Evolutionary conservation across 2,888 invertebrate genomes (phyloP).

Genomic region (Orgyia antiqua): DNA sequence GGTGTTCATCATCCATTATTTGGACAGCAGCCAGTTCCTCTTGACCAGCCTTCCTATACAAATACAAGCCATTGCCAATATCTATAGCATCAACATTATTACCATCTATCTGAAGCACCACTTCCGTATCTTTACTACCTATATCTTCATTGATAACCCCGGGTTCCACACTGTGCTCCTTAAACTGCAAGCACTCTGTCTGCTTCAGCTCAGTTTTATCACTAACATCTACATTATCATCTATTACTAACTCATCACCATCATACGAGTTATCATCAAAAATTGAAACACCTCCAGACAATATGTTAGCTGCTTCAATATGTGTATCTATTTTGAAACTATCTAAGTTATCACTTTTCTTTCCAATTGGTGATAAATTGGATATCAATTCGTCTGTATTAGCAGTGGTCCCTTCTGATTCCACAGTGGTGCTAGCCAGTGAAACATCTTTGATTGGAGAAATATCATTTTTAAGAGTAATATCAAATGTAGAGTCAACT

Average conservation of each 20-base stretch:
- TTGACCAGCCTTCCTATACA: conserved; percentile 62
- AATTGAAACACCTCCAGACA: conserved; percentile 70
- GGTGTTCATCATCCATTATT: conserved; percentile 56
- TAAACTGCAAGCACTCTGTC: conserved; percentile 29
- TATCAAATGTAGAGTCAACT: conserved; percentile 58
- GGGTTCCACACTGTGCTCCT: conserved; percentile 34
- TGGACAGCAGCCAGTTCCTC: conserved; percentile 69
- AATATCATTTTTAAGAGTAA: conserved; percentile 55
- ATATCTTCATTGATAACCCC: conserved; percentile 38
- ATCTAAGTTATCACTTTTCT: conserved; percentile 52
- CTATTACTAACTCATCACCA: conserved; percentile 69
- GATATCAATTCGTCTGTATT: conserved; percentile 46
- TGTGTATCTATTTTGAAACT: conserved; percentile 64
- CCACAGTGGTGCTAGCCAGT: conserved; percentile 32
- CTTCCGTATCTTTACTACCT: conserved; percentile 60
- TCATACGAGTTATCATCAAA: conserved; percentile 74
- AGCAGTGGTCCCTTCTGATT: conserved; percentile 38
- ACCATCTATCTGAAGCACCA: conserved; percentile 68
- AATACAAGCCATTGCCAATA: conserved; percentile 68
- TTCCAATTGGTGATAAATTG: conserved; percentile 56
- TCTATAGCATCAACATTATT: conserved; percentile 71
- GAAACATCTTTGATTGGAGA: conserved; percentile 54
- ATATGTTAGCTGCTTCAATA: conserved; percentile 69
- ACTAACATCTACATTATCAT: conserved; percentile 60
- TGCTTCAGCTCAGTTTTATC: conserved; percentile 45